A percentile compares a stretch with the other conserved stretches of the same genome.
phyloP scores from a whole-genome alignment of 2,113 vertebrate genomes.

The Calypte anna region DNA sequence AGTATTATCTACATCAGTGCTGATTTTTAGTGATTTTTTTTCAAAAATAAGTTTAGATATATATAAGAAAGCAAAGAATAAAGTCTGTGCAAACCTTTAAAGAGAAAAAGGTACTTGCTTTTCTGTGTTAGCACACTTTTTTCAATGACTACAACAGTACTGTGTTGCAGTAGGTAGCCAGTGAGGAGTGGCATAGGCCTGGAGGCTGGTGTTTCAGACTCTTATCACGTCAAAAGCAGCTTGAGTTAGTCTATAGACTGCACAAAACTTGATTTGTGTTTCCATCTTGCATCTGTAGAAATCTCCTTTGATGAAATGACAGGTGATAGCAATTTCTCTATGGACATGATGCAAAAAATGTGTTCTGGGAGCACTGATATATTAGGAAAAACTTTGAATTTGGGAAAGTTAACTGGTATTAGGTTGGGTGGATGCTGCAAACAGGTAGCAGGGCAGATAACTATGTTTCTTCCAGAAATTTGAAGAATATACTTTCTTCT shows the following conservation, averaged over 20 bases:
- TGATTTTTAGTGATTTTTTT: background rate
- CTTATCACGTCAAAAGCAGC: rapidly evolving
- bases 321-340: background rate
- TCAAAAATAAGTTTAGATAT: background rate
- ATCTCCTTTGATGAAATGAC: background rate
- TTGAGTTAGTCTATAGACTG: background rate
- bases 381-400: background rate
- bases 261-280: background rate
- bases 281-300: background rate
- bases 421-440: background rate
- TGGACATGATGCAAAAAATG: background rate
- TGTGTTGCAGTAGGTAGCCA: background rate
- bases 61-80: slow-evolving; percentile 56
- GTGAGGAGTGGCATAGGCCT: background rate
- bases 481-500: background rate
- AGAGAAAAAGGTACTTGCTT: background rate
- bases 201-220: background rate
- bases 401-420: background rate
- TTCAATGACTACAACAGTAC: background rate
- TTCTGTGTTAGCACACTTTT: background rate
- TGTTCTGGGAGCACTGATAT: background rate
- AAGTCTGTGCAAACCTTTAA: slow-evolving; percentile 7
- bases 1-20: slow-evolving; percentile 10
- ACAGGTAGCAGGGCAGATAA: background rate
- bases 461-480: background rate